Conservation (phyloP, 2,113 vertebrate genomes). For the Eudorcas thomsonii region DNA sequence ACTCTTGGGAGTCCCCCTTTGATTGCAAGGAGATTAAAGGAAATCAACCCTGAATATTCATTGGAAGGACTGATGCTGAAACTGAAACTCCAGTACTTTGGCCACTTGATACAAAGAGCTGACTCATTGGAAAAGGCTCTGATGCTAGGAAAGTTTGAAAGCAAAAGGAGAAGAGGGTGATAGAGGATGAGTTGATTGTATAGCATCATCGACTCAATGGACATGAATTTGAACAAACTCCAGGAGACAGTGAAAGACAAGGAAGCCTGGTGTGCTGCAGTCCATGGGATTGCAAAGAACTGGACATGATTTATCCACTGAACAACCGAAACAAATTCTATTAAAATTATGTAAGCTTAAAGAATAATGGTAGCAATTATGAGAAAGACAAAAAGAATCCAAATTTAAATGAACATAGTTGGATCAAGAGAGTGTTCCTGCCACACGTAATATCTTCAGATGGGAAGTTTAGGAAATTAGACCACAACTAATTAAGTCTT, state of each 20-base stretch:
- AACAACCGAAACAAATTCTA: background rate
- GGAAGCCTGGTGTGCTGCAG: background rate
- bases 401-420: background rate
- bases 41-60: background rate
- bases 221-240: background rate
- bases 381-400: background rate
- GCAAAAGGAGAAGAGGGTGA: background rate
- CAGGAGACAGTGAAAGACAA: background rate
- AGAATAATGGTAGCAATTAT: background rate
- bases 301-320: background rate
- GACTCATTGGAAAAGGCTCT: background rate
- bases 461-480: background rate
- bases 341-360: background rate
- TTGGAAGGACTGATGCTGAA: background rate
- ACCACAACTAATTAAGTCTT: background rate
- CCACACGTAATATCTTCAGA: background rate
- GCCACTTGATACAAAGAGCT: background rate
- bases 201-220: background rate
- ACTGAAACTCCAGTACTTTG: background rate
- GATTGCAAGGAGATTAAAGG: background rate
- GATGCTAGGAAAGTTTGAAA: background rate
- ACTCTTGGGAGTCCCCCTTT: background rate
- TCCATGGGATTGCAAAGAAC: background rate
- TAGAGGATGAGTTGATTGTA: background rate
- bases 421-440: background rate